phyloP scores from a whole-genome alignment of 2,888 invertebrate species.

The Drosophila ezoana region DNA sequence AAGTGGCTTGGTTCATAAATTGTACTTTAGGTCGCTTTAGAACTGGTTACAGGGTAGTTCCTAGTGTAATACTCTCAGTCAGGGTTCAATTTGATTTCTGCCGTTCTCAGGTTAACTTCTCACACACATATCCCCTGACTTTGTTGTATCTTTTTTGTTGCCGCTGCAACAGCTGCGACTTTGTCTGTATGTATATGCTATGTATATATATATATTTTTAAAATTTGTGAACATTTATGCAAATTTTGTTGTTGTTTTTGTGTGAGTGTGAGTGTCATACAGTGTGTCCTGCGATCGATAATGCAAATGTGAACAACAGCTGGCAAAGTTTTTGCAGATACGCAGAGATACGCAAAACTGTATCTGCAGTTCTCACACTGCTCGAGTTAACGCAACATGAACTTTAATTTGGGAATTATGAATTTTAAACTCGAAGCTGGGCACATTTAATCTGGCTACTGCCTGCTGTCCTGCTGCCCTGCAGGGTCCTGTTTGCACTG shows the following conservation, averaged over 20 bases:
- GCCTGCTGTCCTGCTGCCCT: conserved; percentile 21
- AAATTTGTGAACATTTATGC: conserved; percentile 59
- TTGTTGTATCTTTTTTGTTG: conserved; percentile 13
- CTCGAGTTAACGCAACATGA: conserved; percentile 35
- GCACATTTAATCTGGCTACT: conserved; percentile 14
- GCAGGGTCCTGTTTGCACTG: conserved; percentile 41
- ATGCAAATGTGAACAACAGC: conserved; percentile 60
- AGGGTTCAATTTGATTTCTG: conserved; percentile 11
- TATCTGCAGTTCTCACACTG: conserved; percentile 19
- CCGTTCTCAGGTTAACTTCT: not conserved
- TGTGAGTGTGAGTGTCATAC: conserved; percentile 49
- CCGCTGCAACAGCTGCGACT: conserved; percentile 48
- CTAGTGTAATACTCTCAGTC: not conserved
- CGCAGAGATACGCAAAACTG: conserved; percentile 9
- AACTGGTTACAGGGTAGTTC: not conserved
- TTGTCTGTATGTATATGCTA: conserved; percentile 28
- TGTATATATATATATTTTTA: conserved; percentile 7
- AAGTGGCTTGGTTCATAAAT: no score
- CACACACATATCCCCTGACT: conserved; percentile 4
- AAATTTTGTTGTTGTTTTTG: conserved; percentile 69
- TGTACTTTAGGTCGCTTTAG: no score
- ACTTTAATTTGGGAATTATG: conserved; percentile 71
- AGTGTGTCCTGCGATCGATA: conserved; percentile 51
- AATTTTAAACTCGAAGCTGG: conserved; percentile 46
- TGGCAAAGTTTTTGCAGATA: conserved; percentile 26